Base-by-base conservation (phyloP, 2,888 invertebrate species). In the Agonopterix arenella region DNA sequence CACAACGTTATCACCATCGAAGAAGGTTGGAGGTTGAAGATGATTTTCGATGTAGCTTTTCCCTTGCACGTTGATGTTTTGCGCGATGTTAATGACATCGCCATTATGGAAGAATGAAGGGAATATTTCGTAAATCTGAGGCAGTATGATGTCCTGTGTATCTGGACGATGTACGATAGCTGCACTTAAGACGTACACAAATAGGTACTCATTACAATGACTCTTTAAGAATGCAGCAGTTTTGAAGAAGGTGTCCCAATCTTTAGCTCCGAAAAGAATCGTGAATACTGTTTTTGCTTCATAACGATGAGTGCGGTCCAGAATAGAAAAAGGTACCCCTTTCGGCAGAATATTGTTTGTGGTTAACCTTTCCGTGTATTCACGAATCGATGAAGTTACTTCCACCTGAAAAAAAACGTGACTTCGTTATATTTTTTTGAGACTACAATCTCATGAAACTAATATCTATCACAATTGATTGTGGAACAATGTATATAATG, bases 111-210 rank as follows among this genome's bases (percentile, higher is more conserved):
- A 95, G 77, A 90, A 91, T 59, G 93, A 91, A 0, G 95, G 95
- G 73, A 92, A 90, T 55, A 94, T 85, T 77, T 95, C 95, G 66
- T 94, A 93, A 49, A 92, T 85, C 47, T 94, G 92, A n/a, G 95
- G 95, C 8, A 94, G 76, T 42, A 92, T 81, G 49, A 95, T 76
- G 18, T 92, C 92, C 62, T 91, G 89, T 51, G 91, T 91, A 55
- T 94, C 93, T 7, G 77, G 76, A 38, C 93, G 91, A 60, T 93
- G 92, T 40, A 92, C 73, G 10, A 93, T 84, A 10, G 93, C 93
- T 16, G 91, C 80, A 52, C 90, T 90, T 49, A 93, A 73, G 4
- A 93, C 91, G 61, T 94, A 93, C 44, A 93, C 85, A 72, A 92
- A 95, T 67, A 94, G 84, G 49, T 90, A 91, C 74, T 94, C 93